Evolutionary conservation across 1,140 invertebrate genomes (phyloP).

Genomic region (Zaprionus capensis): DNA sequence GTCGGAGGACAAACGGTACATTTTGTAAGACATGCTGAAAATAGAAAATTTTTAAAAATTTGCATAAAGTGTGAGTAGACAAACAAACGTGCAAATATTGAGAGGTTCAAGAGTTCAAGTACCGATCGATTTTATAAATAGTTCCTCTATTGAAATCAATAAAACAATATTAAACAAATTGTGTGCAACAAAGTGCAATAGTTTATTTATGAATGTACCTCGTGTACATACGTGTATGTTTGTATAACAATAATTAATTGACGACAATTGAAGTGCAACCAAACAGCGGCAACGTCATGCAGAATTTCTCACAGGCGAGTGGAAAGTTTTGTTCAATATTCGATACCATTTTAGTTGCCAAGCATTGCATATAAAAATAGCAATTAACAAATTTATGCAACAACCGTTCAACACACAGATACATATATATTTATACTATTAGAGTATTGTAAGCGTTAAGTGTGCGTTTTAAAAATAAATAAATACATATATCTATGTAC

Average conservation of each 20-base stretch:
- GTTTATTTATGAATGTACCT: constrained; percentile 4
- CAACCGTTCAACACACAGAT: constrained; percentile 25
- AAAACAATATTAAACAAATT: constrained; percentile 32
- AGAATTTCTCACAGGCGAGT: constrained; percentile 64
- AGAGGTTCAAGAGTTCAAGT: constrained; percentile 25
- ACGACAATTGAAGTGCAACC: constrained; percentile 71
- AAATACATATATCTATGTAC: constrained; percentile 11
- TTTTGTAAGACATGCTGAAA: constrained; percentile 10
- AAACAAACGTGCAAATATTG: constrained; percentile 6
- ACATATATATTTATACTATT: constrained; percentile 26
- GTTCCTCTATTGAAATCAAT: constrained; percentile 49
- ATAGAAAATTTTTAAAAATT: background rate
- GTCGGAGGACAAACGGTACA: constrained; percentile 35
- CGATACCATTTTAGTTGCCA: constrained; percentile 59
- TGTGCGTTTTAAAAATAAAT: constrained; percentile 50
- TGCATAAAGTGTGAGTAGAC: constrained; percentile 1
- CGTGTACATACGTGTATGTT: constrained; percentile 12
- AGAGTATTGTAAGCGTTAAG: constrained; percentile 28
- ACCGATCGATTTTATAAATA: constrained; percentile 30
- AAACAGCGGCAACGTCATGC: constrained; percentile 41
- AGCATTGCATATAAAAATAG: constrained; percentile 69
- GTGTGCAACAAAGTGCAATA: constrained; percentile 37
- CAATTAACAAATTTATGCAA: constrained; percentile 80
- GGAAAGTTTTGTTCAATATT: constrained; percentile 71
- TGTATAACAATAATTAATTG: constrained; percentile 71